Evolutionary conservation across 2,888 invertebrate genomes (phyloP).

Genomic region (Lissonota sp.): DNA sequence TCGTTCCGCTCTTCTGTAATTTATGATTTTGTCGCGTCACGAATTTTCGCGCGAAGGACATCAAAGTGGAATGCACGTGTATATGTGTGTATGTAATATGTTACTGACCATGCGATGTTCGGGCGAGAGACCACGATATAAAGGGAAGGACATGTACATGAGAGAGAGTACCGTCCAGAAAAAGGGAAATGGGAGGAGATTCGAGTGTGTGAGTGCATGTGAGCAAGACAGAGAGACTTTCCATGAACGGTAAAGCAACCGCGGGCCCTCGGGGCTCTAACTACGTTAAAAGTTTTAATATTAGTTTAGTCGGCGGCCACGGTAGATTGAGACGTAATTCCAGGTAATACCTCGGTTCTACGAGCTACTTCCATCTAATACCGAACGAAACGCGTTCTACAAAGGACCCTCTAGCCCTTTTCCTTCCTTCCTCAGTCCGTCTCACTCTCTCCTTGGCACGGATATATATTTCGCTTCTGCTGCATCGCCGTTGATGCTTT

Average conservation of each 20-base stretch:
- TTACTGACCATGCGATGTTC: constrained; percentile 67
- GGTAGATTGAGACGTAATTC: constrained; percentile 84
- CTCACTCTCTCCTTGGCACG: constrained; percentile 15
- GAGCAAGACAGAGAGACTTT: constrained; percentile 69
- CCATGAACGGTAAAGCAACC: constrained; percentile 83
- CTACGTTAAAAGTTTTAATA: constrained; percentile 84
- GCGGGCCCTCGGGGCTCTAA: constrained; percentile 81
- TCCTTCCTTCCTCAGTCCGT: constrained; percentile 40
- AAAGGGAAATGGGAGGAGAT: constrained; percentile 7
- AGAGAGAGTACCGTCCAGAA: constrained; percentile 52
- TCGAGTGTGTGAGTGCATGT: constrained; percentile 2
- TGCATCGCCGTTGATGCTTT: constrained; percentile 55
- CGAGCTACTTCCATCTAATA: constrained; percentile 82
- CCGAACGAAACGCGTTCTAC: constrained; percentile 82
- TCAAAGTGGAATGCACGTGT: constrained; percentile 77
- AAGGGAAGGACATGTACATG: constrained; percentile 11
- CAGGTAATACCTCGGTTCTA: constrained; percentile 83
- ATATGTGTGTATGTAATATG: constrained; percentile 80
- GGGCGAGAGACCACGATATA: constrained; percentile 45
- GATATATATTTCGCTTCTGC: constrained; percentile 34
- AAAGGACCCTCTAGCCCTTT: constrained; percentile 80
- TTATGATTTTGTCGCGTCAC: constrained; percentile 79
- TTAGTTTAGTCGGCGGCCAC: constrained; percentile 84
- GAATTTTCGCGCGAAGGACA: constrained; percentile 82
- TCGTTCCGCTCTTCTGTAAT: constrained; percentile 76